These are phyloP conservation scores for Caenorhabditis brenneri DNA, from an alignment of 1,140 invertebrate species.

Conservation along the genomic window DNA sequence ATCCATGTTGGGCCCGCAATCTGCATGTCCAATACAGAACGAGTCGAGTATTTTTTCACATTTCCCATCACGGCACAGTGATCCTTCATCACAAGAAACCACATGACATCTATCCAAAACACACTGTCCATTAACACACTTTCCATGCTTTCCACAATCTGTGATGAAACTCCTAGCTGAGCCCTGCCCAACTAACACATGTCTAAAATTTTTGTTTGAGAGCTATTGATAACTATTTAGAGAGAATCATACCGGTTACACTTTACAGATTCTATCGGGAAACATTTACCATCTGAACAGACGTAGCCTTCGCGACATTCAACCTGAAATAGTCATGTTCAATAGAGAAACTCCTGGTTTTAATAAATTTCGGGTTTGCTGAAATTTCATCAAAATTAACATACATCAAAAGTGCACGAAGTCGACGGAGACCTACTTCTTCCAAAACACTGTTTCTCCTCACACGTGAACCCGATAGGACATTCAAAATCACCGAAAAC, in stretches of 20 bases:
- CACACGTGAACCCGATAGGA: conserved; percentile 61
- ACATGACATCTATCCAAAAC: conserved; percentile 63
- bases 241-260: conserved; percentile 58
- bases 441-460: conserved; percentile 60
- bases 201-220: conserved; percentile 45
- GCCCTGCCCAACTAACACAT: conserved; percentile 63
- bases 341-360: no score
- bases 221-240: conserved; percentile 56
- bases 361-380: no score
- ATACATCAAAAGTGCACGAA: conserved; percentile 16
- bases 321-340: conserved; percentile 61
- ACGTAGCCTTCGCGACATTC: conserved; percentile 59
- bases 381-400: no score
- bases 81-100: conserved; percentile 62
- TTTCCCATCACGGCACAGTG: conserved; percentile 66
- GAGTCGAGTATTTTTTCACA: conserved; percentile 58
- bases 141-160: conserved; percentile 64
- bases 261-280: conserved; percentile 58
- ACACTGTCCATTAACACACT: conserved; percentile 65
- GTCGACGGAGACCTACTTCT: conserved; percentile 39
- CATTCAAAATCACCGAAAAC: conserved; percentile 68
- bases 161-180: conserved; percentile 61
- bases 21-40: conserved; percentile 66
- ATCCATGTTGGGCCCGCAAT: conserved; percentile 63
- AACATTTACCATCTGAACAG: conserved; percentile 64